Percentiles rank a stretch among this genome's conserved stretches.
These are phyloP conservation scores for Drosophila colorata DNA, from an alignment of 2,888 invertebrate species.

Conservation along the genomic window DNA sequence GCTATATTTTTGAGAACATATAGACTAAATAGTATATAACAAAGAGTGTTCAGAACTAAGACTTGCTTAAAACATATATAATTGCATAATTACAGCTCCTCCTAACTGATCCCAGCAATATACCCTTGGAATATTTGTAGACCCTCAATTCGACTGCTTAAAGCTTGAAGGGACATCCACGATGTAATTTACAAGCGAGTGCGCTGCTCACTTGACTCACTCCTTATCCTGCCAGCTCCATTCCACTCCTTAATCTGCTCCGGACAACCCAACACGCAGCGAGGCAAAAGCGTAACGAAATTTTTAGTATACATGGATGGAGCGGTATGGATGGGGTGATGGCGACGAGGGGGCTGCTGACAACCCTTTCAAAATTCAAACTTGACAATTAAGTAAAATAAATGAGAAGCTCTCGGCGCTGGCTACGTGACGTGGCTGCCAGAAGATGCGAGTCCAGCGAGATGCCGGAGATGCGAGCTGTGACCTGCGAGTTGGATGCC, in stretches of 20 bases:
- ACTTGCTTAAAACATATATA: not conserved
- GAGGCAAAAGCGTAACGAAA: conserved; percentile 66
- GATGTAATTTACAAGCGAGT: conserved; percentile 33
- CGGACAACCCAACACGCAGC: conserved; percentile 49
- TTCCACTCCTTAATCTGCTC: conserved; percentile 39
- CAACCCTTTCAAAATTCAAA: conserved; percentile 77
- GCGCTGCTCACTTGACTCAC: conserved; percentile 24
- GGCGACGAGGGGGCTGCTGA: conserved; percentile 46
- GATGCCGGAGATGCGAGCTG: conserved; percentile 31
- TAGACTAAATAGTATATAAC: too few relatives aligned
- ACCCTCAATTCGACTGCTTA: conserved; percentile 13
- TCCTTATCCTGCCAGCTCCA: conserved; percentile 22
- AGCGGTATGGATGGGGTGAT: conserved; percentile 1
- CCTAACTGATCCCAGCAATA: not conserved
- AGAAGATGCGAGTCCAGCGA: conserved; percentile 60
- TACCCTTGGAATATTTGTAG: not conserved
- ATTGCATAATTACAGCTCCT: not conserved
- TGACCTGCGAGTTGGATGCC: conserved; percentile 46
- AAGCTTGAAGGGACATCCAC: conserved; percentile 17
- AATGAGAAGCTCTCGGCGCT: conserved; percentile 73
- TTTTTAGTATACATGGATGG: conserved; percentile 22
- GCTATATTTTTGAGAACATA: too few relatives aligned
- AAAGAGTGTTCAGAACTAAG: too few relatives aligned
- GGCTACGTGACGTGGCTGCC: conserved; percentile 67
- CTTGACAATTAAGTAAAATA: conserved; percentile 83